Base-by-base conservation (phyloP, 1,140 invertebrate species). In the Littorina saxatilis region DNA sequence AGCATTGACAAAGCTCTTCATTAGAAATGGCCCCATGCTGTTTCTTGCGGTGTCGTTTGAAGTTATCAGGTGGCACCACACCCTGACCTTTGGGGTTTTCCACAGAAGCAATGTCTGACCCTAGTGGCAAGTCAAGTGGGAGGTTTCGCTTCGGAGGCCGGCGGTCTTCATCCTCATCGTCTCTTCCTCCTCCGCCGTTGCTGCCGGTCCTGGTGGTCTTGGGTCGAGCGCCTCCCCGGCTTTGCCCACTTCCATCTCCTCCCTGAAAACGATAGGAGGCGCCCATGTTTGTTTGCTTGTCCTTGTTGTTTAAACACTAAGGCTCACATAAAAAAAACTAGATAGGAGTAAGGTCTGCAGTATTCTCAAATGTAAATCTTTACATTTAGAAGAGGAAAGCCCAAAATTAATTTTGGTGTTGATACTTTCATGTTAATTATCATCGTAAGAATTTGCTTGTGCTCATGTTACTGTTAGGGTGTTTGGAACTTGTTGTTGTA, bases 1-100 rank as follows among this genome's bases (percentile, higher is more conserved):
- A 39, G 39, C 76, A 78, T 55, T 78, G 76, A 32, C 76, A 78
- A 1, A 78, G 35, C 39, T 78, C 55, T n/a, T 78, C 76, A 29
- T 78, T 78, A 17, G 55, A 39, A 27, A 63, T 63, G 39, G 23
- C n/a, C 1, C 76, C 76, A 43, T 78, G 76, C 76, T 78, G 76
- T 27, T 78, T 78, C 55, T 78, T 78, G n/a, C 76, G 76, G 39
- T 78, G 55, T 23, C 32, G 58, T 29, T 78, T 78, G 76, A 32
- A 66, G 55, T 78, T 63, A 5, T 23, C 4, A 3, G 32, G 55
- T 27, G 76, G 58, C 2, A 27, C 50, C 17, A 15, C 0, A 7
- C 17, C 55, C 35, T n/a, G 20, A 37, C 55, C 76, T 40, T 3
- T 43, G 55, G 55, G 20, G 35, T 0, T 68, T 7, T 37, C 37